Evolutionary conservation across 1,140 invertebrate genomes (phyloP).

Genomic region (Coptotermes formosanus): DNA sequence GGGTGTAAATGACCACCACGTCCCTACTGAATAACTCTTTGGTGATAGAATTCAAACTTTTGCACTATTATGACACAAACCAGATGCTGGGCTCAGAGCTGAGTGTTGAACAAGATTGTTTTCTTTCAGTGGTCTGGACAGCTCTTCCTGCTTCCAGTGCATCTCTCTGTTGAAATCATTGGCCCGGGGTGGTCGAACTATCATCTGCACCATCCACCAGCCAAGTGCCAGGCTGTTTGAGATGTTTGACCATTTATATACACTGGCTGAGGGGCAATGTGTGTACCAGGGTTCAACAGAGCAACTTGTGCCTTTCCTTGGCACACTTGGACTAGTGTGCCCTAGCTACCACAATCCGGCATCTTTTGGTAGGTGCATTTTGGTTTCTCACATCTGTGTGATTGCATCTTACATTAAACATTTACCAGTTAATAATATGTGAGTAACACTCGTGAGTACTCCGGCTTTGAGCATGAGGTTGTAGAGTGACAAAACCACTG

Average conservation of each 20-base stretch:
- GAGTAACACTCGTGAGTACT: background rate
- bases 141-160: slow-evolving; percentile 80
- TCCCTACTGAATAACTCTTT: too few relatives aligned
- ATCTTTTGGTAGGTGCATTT: slow-evolving; percentile 73
- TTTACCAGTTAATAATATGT: background rate
- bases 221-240: slow-evolving; percentile 93
- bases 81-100: too few relatives aligned
- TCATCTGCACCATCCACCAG: slow-evolving; percentile 96
- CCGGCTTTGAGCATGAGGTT: too few relatives aligned
- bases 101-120: background rate
- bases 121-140: slow-evolving; percentile 74
- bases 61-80: too few relatives aligned
- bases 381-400: background rate
- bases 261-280: slow-evolving; percentile 87
- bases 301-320: slow-evolving; percentile 84
- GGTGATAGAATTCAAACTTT: too few relatives aligned
- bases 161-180: slow-evolving; percentile 69
- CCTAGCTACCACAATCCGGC: slow-evolving; percentile 95
- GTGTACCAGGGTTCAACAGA: slow-evolving; percentile 82
- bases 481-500: too few relatives aligned
- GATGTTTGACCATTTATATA: slow-evolving; percentile 92
- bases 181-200: slow-evolving; percentile 72
- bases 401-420: background rate
- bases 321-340: slow-evolving; percentile 78
- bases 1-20: too few relatives aligned